These are phyloP conservation scores for Pipra filicauda DNA, from an alignment of 2,113 vertebrate genomes.

Conservation along the genomic window DNA sequence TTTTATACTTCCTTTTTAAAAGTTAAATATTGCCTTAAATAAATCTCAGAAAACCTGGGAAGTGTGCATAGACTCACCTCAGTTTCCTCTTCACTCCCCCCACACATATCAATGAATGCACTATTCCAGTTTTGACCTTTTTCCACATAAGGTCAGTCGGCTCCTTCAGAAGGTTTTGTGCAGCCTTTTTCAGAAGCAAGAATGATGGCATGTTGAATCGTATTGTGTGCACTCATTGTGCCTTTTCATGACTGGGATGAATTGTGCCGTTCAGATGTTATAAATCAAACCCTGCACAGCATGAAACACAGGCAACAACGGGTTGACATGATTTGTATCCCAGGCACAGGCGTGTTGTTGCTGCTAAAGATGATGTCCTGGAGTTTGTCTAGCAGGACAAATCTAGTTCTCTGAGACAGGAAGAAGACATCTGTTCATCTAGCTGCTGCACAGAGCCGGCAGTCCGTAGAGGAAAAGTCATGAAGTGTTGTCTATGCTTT, in stretches of 20 bases:
- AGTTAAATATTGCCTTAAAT: neutral
- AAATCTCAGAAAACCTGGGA: neutral
- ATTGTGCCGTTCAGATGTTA: neutral
- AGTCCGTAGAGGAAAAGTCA: neutral
- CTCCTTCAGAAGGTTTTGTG: neutral
- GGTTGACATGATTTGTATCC: neutral
- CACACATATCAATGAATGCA: neutral
- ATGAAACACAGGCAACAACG: neutral
- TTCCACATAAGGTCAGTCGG: neutral
- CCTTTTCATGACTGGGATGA: neutral
- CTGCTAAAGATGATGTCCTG: neutral
- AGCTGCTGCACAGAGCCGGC: neutral
- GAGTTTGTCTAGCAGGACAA: neutral
- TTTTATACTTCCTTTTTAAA: neutral
- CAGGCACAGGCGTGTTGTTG: neutral
- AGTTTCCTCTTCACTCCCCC: neutral
- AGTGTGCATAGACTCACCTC: neutral
- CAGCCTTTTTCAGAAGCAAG: neutral
- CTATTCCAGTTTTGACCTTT: neutral
- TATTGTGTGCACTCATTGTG: neutral
- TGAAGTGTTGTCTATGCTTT: neutral
- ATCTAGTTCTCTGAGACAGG: neutral
- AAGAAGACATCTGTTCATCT: neutral
- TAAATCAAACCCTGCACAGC: neutral
- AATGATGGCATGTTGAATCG: neutral